Evolutionary conservation across 2,888 invertebrate genomes (phyloP).

Genomic region (Chloromyia formosa): DNA sequence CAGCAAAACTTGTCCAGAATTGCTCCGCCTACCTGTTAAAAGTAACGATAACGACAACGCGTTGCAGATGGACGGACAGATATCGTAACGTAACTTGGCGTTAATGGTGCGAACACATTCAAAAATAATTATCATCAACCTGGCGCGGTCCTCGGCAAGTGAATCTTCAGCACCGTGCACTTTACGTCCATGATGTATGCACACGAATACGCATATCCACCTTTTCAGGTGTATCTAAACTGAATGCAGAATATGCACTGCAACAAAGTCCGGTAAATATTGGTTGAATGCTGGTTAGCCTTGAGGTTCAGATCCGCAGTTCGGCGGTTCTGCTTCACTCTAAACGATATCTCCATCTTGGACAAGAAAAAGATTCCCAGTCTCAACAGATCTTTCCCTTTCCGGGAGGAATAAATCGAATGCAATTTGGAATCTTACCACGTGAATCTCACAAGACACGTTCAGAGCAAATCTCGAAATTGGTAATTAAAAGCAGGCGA

Average conservation of each 20-base stretch:
- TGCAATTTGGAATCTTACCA: background rate
- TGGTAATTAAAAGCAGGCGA: conserved; percentile 26
- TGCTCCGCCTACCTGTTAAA: conserved; percentile 25
- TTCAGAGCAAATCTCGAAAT: background rate
- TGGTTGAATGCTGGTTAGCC: background rate
- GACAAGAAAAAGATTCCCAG: background rate
- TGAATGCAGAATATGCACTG: background rate
- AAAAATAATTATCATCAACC: conserved; percentile 40
- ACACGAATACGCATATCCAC: background rate
- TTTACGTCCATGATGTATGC: background rate
- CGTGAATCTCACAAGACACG: background rate
- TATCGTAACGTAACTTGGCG: conserved; percentile 31
- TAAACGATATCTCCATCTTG: conserved; percentile 34
- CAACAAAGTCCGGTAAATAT: background rate
- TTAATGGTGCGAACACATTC: conserved; percentile 44
- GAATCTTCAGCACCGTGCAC: background rate
- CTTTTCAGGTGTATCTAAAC: too few relatives aligned
- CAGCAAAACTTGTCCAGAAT: background rate
- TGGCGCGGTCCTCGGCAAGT: conserved; percentile 2
- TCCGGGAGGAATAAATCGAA: background rate
- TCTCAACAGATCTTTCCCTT: background rate
- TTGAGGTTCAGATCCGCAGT: background rate
- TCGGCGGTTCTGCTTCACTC: background rate
- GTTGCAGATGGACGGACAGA: conserved; percentile 32
- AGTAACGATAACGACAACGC: background rate